phyloP scores from a whole-genome alignment of 2,888 invertebrate species.

The Eristalinus aeneus region DNA sequence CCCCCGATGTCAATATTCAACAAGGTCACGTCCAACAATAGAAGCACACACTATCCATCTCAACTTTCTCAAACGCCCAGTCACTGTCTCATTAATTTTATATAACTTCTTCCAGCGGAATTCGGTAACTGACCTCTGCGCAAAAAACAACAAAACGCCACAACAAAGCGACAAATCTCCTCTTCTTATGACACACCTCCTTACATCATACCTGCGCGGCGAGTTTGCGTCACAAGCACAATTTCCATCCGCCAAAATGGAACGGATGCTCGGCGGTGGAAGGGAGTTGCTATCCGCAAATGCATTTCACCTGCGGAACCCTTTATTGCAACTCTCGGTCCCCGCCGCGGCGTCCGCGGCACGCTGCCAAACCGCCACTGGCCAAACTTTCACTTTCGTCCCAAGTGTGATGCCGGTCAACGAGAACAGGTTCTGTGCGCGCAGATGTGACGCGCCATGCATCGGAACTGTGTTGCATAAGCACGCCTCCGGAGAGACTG shows the following conservation, averaged over 20 bases:
- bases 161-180: not conserved
- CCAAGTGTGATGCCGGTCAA: constrained; percentile 40
- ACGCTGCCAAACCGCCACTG: constrained; percentile 35
- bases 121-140: constrained; percentile 38
- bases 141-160: constrained; percentile 8
- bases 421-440: constrained; percentile 48
- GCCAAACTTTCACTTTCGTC: constrained; percentile 65
- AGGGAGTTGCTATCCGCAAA: constrained; percentile 18
- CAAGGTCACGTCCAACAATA: not conserved
- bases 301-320: constrained; percentile 67
- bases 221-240: constrained; percentile 38
- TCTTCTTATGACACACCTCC: constrained; percentile 26
- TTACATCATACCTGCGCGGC: constrained; percentile 51
- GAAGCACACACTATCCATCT: not conserved
- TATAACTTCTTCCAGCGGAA: not conserved
- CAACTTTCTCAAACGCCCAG: not conserved
- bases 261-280: constrained; percentile 6
- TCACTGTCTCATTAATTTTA: not conserved
- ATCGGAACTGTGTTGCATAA: constrained; percentile 42
- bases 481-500: not conserved
- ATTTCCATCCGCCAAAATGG: constrained; percentile 29
- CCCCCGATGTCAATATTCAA: not conserved
- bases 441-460: constrained; percentile 31
- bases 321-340: constrained; percentile 21
- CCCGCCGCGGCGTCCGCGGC: not conserved